These are phyloP conservation scores for Coreius guichenoti DNA, from an alignment of 2,797 vertebrate genomes.

Conservation along the genomic window DNA sequence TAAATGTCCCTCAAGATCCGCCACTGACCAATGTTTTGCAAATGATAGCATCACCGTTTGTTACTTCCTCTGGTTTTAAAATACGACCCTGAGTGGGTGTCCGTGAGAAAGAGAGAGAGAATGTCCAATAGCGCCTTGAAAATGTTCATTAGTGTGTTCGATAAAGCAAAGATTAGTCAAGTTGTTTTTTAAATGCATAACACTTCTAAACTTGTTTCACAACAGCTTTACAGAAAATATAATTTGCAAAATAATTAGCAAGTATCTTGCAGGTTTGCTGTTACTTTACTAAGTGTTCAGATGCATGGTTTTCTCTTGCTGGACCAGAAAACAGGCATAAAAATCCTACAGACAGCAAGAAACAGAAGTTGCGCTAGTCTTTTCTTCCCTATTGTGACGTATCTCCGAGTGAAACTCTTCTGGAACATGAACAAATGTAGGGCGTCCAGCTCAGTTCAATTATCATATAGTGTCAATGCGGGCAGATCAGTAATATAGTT, in stretches of 20 bases:
- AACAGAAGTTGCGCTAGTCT: too few species aligned
- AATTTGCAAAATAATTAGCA: neutral
- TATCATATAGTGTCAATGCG: too few species aligned
- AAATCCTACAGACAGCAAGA: neutral
- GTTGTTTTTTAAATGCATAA: neutral
- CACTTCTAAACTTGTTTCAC: neutral
- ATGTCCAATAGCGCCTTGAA: neutral
- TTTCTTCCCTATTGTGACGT: too few species aligned
- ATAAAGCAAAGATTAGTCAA: neutral
- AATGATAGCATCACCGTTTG: neutral
- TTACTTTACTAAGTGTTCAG: neutral
- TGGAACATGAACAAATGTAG: too few species aligned
- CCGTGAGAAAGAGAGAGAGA: neutral
- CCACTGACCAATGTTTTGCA: neutral
- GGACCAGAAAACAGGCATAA: neutral
- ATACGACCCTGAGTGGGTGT: neutral
- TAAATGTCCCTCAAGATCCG: neutral
- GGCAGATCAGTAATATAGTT: too few species aligned
- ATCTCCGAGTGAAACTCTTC: too few species aligned
- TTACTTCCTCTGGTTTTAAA: conserved; percentile 30
- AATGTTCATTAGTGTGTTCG: neutral
- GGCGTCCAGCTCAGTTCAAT: too few species aligned
- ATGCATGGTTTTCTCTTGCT: neutral
- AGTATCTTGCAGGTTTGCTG: neutral
- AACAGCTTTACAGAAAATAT: neutral